Conservation (phyloP, 2,113 vertebrate genomes). For the Eclectus roratus region DNA sequence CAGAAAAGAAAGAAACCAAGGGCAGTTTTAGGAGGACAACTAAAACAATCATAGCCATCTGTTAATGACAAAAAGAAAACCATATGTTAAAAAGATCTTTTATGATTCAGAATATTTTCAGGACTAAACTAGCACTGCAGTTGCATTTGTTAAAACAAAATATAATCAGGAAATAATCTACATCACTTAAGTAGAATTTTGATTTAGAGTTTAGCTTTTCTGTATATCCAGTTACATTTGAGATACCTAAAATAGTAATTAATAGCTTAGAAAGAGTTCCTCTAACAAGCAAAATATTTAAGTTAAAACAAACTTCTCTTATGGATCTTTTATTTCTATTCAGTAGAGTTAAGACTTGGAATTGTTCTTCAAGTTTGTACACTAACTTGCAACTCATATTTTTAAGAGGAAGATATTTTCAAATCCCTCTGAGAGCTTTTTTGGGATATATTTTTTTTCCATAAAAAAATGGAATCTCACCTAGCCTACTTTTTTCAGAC, state of each 20-base stretch:
- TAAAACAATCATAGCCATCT: not conserved
- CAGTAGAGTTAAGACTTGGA: not conserved
- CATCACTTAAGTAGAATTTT: not conserved
- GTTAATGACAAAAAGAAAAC: not conserved
- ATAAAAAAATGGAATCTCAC: not conserved
- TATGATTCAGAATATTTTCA: not conserved
- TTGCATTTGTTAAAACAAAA: not conserved
- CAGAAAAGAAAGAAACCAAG: not conserved
- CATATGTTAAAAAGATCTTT: not conserved
- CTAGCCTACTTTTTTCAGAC: not conserved
- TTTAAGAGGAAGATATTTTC: not conserved
- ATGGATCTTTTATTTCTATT: not conserved
- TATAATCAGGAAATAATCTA: not conserved
- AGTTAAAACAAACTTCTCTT: not conserved
- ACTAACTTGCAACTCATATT: not conserved
- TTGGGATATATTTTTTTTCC: not conserved
- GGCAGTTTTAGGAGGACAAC: not conserved
- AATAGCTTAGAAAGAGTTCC: not conserved
- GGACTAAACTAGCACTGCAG: not conserved
- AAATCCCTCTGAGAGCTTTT: not conserved
- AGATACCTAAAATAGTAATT: not conserved
- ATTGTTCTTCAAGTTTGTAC: not conserved
- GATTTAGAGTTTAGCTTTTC: not conserved
- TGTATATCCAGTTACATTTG: not conserved
- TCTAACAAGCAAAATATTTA: not conserved